Evolutionary conservation across 1,140 invertebrate species (phyloP).

Genomic region (Galendromus occidentalis): DNA sequence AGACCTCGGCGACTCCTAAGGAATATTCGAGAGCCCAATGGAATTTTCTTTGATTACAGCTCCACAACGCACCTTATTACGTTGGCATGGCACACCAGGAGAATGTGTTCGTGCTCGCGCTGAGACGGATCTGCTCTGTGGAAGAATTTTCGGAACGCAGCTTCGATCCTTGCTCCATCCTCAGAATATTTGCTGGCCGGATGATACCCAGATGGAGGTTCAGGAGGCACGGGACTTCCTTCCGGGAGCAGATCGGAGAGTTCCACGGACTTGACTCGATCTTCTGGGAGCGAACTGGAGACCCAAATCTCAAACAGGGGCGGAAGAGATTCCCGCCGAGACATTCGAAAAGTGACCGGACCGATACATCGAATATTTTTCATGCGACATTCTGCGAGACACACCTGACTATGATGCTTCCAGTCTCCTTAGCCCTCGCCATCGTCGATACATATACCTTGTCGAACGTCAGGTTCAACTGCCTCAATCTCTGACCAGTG

Average conservation of each 20-base stretch:
- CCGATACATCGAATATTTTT: no score
- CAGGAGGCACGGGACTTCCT: slow-evolving; percentile 68
- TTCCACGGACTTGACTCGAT: slow-evolving; percentile 28
- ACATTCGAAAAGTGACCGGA: no score
- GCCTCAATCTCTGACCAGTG: slow-evolving; percentile 46
- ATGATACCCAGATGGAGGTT: slow-evolving; percentile 36
- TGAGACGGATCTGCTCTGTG: slow-evolving; percentile 63
- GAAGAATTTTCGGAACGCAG: slow-evolving; percentile 81
- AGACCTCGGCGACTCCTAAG: not conserved
- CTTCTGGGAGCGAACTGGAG: slow-evolving; percentile 37
- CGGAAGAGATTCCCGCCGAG: no score
- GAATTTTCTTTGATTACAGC: not conserved
- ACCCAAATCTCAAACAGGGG: slow-evolving; percentile 26
- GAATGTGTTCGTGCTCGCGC: slow-evolving; percentile 57
- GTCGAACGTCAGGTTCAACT: slow-evolving; percentile 54
- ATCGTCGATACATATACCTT: slow-evolving; percentile 68
- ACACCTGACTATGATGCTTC: slow-evolving; percentile 40
- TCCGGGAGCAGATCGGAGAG: slow-evolving; percentile 57
- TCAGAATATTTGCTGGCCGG: slow-evolving; percentile 51
- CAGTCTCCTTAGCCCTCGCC: slow-evolving; percentile 76
- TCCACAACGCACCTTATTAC: slow-evolving; percentile 41
- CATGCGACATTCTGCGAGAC: no score
- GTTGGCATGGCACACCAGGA: slow-evolving; percentile 93
- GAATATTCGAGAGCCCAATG: no score
- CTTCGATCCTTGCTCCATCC: slow-evolving; percentile 87